phyloP scores from a whole-genome alignment of 2,113 vertebrate species.

The Kryptolebias marmoratus region DNA sequence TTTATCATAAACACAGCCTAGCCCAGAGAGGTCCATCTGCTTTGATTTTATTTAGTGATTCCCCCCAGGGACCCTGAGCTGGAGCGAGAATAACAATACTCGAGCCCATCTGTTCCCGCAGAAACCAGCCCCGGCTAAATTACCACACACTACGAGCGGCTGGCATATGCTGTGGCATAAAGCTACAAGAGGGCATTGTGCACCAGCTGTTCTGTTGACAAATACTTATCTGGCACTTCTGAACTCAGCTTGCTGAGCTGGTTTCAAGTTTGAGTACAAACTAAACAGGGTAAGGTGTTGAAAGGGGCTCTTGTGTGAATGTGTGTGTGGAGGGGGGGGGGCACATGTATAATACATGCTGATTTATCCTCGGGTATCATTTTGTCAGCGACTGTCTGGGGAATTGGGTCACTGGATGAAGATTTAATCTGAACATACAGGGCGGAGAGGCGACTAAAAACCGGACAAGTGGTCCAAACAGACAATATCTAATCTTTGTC shows the following conservation, averaged over 20 bases:
- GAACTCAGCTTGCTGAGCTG: constrained; percentile 88
- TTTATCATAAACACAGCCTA: constrained; percentile 89
- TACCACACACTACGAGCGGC: constrained; percentile 92
- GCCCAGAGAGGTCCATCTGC: constrained; percentile 95
- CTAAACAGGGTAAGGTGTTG: constrained; percentile 61
- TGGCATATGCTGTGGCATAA: constrained; percentile 97
- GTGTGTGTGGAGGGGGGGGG: constrained; percentile 36
- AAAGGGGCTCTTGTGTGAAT: constrained; percentile 37
- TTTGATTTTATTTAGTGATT: constrained; percentile 93
- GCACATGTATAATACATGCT: constrained; percentile 50
- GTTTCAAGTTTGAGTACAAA: constrained; percentile 78
- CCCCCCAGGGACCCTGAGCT: constrained; percentile 88
- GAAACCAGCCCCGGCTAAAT: constrained; percentile 89
- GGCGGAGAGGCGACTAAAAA: constrained; percentile 41
- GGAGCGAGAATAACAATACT: constrained; percentile 96
- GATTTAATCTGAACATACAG: constrained; percentile 67
- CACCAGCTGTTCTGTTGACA: constrained; percentile 95
- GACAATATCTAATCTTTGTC: constrained; percentile 51
- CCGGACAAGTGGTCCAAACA: constrained; percentile 58
- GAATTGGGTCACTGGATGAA: constrained; percentile 68
- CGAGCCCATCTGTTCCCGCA: constrained; percentile 92
- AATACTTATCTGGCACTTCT: constrained; percentile 94
- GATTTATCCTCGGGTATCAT: constrained; percentile 59
- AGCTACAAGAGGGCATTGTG: constrained; percentile 94
- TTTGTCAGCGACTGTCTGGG: constrained; percentile 57